Evolutionary conservation across 2,113 vertebrate genomes (phyloP), one percentile per base, ranked within the genome.

Genomic region (Aythya baeri): DNA sequence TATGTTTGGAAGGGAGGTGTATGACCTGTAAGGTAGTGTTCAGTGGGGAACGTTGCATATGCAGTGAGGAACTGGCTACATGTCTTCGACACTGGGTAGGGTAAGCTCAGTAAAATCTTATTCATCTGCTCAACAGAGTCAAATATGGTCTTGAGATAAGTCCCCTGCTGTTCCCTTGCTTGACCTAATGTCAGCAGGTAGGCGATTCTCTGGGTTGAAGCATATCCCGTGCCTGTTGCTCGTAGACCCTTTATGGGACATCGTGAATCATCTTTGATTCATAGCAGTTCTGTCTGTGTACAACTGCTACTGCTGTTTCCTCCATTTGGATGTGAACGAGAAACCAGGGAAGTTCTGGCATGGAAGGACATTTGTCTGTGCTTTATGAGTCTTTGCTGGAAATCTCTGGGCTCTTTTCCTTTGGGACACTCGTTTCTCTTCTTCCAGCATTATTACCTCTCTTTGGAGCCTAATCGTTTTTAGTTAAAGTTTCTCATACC

Each of bases 1-100:
- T 88, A 46, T 78, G 54, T 88, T 88, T 95, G 76, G 92, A 90
- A 90, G 65, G 58, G 52, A 88, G 52, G 8, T 57, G 31, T 86
- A 31, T 75, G 80, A 84, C 77, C 70, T 76, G 80, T 70, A 66
- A 95, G 62, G 81, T 87, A 41, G 83, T 32, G 61, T 91, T 92
- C 70, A 70, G 11, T 76, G 63, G 65, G 65, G 55, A 86, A 78
- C 57, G 41, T 44, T 86, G 21, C 70, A 72, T 66, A 91, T 88
- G 43, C 54, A 44, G 32, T 49, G 34, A 91, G 25, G 43, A 95
- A 65, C 11, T 13, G 13, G 52, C 36, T 63, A 80, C 68, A 34
- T 83, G 15, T 86, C 72, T 91, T 86, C 43, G 57, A 65, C 38
- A 17, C 2, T 15, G 26, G 21, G 14, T 26, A 86, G 11, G 11